These are phyloP conservation scores for Neoniphon sammara DNA, from an alignment of 2,797 vertebrate species.

Conservation along the genomic window DNA sequence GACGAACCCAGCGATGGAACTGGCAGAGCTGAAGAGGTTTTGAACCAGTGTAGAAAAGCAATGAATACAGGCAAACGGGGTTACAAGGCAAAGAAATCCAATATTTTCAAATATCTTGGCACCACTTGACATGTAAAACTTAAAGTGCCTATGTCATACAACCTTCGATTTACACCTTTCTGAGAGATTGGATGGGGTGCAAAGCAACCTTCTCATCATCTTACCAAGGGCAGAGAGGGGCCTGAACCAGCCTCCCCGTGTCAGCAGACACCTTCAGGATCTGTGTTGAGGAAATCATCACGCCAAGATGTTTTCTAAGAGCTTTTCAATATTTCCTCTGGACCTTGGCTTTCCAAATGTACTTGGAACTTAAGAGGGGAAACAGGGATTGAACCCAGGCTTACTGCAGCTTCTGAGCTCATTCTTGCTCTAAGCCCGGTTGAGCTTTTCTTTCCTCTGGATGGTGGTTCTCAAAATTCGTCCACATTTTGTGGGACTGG, in stretches of 20 bases:
- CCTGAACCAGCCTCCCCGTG: not conserved
- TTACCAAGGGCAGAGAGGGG: not conserved
- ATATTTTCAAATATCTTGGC: slow-evolving; percentile 9
- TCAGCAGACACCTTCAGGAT: slow-evolving; percentile 16
- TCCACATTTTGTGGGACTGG: slow-evolving; percentile 29
- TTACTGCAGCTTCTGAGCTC: slow-evolving; percentile 44
- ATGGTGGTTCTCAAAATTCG: slow-evolving; percentile 37
- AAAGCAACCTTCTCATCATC: not conserved
- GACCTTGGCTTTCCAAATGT: slow-evolving; percentile 43
- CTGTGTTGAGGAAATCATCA: slow-evolving; percentile 7
- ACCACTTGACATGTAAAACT: not conserved
- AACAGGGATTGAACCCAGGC: slow-evolving; percentile 48
- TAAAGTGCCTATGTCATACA: not conserved
- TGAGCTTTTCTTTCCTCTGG: slow-evolving; percentile 50
- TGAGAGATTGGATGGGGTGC: no score
- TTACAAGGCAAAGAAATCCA: slow-evolving; percentile 17
- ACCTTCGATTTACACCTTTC: no score
- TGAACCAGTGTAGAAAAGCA: not conserved
- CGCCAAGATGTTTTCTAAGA: slow-evolving; percentile 7
- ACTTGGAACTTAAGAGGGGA: slow-evolving; percentile 44
- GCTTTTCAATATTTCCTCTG: slow-evolving; percentile 39
- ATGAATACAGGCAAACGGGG: slow-evolving; percentile 2
- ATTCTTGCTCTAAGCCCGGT: slow-evolving; percentile 43
- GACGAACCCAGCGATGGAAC: no score
- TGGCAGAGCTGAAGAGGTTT: no score